These are phyloP conservation scores for Stichopus horrens DNA, from an alignment of 53 echinoderm and acorn worm species.

Conservation along the genomic window DNA sequence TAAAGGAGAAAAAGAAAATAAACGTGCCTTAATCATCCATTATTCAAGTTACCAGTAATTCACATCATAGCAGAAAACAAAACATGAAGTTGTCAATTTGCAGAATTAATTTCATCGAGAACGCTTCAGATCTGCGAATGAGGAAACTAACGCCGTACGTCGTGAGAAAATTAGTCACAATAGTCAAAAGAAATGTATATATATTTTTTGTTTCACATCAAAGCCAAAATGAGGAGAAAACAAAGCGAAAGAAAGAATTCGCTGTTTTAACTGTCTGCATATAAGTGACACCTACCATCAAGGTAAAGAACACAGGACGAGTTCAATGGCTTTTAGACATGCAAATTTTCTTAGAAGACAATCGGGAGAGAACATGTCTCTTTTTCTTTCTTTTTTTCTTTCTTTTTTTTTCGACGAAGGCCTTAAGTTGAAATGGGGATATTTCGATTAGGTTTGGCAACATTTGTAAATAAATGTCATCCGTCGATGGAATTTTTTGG, in stretches of 20 bases:
- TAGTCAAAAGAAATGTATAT: too few species aligned
- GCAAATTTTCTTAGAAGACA: neutral
- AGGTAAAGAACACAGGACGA: neutral
- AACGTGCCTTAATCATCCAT: too few species aligned
- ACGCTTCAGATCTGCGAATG: too few species aligned
- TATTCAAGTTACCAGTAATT: too few species aligned
- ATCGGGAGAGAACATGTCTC: neutral
- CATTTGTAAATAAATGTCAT: slow-evolving; percentile 11
- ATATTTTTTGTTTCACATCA: neutral
- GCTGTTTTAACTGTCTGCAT: neutral
- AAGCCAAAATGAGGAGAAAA: neutral
- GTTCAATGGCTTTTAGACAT: neutral
- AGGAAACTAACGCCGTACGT: too few species aligned
- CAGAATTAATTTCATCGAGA: too few species aligned
- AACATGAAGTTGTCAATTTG: too few species aligned
- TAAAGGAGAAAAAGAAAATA: too few species aligned
- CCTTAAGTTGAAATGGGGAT: neutral
- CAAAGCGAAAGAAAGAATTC: neutral
- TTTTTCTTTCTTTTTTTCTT: neutral
- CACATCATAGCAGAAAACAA: too few species aligned
- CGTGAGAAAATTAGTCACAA: too few species aligned
- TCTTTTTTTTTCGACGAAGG: neutral
- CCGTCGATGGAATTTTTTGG: neutral
- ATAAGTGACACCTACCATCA: neutral
- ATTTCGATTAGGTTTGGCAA: slow-evolving; percentile 11